Percentiles rank a stretch among this genome's conserved stretches.
These are phyloP conservation scores for Nothura maculosa DNA, from an alignment of 2,797 vertebrate species.

Conservation along the genomic window DNA sequence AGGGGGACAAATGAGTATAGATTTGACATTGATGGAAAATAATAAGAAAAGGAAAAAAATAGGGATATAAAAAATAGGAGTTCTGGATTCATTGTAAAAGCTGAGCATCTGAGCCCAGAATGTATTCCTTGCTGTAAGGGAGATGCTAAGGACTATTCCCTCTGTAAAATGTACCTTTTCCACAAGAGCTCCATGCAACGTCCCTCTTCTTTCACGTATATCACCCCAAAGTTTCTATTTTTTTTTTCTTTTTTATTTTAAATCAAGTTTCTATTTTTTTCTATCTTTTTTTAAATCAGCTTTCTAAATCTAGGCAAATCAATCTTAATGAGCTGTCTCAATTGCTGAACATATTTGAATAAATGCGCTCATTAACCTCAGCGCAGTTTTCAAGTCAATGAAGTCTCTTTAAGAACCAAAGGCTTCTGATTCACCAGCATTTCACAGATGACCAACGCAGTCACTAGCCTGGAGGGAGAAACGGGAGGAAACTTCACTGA, in stretches of 20 bases:
- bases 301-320: not conserved
- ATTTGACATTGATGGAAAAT: not conserved
- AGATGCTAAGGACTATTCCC: not conserved
- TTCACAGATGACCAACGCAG: not conserved
- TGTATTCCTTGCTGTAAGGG: not conserved
- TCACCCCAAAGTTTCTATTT: not conserved
- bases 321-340: not conserved
- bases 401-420: not conserved
- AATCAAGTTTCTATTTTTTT: not conserved
- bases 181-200: not conserved
- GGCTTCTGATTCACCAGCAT: not conserved
- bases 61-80: accelerated
- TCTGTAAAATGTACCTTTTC: not conserved
- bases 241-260: not conserved
- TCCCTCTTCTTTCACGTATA: not conserved
- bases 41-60: not conserved
- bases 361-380: not conserved
- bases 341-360: not conserved
- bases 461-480: not conserved
- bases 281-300: not conserved
- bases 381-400: not conserved
- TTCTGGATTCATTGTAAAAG: not conserved
- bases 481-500: not conserved
- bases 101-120: not conserved
- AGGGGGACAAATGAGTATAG: not conserved